Conservation (phyloP, 2,113 vertebrate species). For the Oreocharis arfaki region DNA sequence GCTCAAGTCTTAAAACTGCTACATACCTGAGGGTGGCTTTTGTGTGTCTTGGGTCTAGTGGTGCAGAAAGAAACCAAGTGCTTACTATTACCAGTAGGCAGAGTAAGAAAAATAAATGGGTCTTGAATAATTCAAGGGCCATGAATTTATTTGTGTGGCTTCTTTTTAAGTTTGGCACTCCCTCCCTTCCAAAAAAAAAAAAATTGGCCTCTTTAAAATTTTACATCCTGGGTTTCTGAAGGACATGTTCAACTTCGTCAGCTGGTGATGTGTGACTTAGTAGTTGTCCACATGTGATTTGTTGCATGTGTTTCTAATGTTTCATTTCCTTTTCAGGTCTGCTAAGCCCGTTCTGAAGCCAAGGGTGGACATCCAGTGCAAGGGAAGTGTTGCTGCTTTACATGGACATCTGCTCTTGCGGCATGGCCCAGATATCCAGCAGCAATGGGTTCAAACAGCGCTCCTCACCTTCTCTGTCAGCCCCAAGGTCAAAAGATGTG, state of each 20-base stretch:
- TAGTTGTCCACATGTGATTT: background rate
- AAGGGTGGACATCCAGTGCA: background rate
- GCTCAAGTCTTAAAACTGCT: background rate
- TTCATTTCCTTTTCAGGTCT: conserved; percentile 58
- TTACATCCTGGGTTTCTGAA: background rate
- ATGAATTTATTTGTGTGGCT: background rate
- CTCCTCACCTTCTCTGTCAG: conserved; percentile 68
- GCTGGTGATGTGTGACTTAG: background rate
- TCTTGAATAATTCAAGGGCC: background rate
- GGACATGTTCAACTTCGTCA: background rate
- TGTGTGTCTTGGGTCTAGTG: background rate
- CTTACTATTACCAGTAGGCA: background rate
- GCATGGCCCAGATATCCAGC: conserved; percentile 93
- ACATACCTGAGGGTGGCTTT: background rate
- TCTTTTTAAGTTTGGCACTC: background rate
- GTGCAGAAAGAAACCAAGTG: background rate
- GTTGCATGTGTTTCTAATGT: background rate
- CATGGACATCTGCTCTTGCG: conserved; percentile 74
- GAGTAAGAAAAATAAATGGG: background rate
- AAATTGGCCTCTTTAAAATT: background rate
- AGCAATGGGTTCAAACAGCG: conserved; percentile 86
- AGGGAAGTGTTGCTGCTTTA: conserved; percentile 56
- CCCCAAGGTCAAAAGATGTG: conserved; percentile 78
- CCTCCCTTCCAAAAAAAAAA: background rate
- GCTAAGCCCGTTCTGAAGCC: background rate